phyloP scores from a whole-genome alignment of 2,113 vertebrate species.

The Actinemys pallida region DNA sequence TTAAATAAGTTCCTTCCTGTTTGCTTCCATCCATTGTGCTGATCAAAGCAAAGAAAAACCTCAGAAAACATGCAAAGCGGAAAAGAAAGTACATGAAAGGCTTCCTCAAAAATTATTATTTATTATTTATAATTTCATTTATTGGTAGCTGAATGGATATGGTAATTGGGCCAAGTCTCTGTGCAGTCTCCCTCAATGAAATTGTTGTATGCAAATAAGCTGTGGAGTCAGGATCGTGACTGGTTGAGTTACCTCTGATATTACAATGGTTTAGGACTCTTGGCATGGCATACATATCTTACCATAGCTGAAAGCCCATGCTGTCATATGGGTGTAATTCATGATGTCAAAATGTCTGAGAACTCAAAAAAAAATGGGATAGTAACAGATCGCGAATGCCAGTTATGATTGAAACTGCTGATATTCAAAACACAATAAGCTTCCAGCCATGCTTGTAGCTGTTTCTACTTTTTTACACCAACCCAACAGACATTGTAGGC shows the following conservation, averaged over 20 bases:
- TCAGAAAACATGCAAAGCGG: not conserved
- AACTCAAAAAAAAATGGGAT: not conserved
- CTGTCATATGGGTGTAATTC: not conserved
- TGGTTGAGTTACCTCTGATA: not conserved
- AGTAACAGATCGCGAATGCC: too few relatives aligned
- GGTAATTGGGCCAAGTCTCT: not conserved
- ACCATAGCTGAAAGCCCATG: not conserved
- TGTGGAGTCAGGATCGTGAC: not conserved
- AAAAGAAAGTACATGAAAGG: not conserved
- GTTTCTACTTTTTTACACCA: not conserved
- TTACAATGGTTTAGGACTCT: not conserved
- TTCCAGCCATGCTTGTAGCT: not conserved
- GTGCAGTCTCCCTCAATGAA: not conserved
- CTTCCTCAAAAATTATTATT: not conserved
- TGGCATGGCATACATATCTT: not conserved
- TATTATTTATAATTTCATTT: not conserved
- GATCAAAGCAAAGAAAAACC: not conserved
- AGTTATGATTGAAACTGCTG: not conserved
- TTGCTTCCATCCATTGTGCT: not conserved
- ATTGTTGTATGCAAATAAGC: not conserved
- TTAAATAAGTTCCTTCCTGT: not conserved
- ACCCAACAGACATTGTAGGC: not conserved
- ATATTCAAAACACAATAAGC: not conserved
- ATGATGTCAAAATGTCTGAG: not conserved
- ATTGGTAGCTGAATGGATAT: not conserved